Evolutionary conservation across 2,888 invertebrate genomes (phyloP).

Genomic region (Ischnura elegans): DNA sequence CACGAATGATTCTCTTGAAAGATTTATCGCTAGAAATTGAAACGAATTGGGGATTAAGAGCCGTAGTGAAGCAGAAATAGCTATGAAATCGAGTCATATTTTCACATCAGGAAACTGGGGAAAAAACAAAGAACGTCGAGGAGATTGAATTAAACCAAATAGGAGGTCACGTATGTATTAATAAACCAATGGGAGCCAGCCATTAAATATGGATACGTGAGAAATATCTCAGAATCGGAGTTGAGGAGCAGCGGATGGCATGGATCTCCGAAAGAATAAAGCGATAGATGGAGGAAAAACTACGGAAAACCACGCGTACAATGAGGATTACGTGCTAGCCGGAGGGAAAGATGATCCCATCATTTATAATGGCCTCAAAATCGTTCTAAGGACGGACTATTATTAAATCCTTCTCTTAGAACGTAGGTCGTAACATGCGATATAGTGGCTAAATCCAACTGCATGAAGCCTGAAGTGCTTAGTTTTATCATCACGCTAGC

Average conservation of each 20-base stretch:
- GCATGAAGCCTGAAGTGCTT: neutral
- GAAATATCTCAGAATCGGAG: neutral
- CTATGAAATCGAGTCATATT: neutral
- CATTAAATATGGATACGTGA: neutral
- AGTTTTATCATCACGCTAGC: neutral
- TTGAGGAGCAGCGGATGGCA: neutral
- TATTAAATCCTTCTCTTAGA: neutral
- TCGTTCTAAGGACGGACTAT: neutral
- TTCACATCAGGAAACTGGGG: neutral
- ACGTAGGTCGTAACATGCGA: neutral
- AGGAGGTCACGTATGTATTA: neutral
- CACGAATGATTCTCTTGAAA: neutral
- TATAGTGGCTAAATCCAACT: neutral
- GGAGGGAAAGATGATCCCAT: neutral
- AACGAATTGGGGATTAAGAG: neutral
- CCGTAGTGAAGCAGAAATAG: neutral
- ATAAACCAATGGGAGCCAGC: neutral
- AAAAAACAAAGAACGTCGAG: neutral
- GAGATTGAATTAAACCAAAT: constrained; percentile 16
- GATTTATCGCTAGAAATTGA: constrained; percentile 11
- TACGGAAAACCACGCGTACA: neutral
- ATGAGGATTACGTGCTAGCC: neutral
- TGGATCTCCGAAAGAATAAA: neutral
- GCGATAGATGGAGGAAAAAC: neutral
- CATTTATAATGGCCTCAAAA: neutral